Evolutionary conservation across 2,888 invertebrate species (phyloP), one percentile per base, ranked within the genome.

Genomic region (Drosophila stalkeri): DNA sequence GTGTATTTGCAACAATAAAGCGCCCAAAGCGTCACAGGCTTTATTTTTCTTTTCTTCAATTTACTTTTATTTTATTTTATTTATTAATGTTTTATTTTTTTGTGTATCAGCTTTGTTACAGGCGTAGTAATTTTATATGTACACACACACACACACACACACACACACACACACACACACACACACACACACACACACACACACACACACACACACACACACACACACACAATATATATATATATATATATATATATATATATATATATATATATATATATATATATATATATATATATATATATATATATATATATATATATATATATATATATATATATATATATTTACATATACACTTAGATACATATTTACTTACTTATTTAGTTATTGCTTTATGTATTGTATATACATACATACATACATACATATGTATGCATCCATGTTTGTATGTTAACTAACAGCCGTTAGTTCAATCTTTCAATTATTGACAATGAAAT

Each of bases 401-500:
- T 23, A 3, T 23, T 35, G 11, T 11, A 35, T 3, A 11, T 35
- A 11, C 11, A 12, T 35, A 35, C 1, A 4, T 35, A 35, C 12
- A 4, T 12, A 35, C 11, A 35, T 35, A 2, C 11, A 3, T 35
- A n/a, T 9, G 6, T 44, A 6, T 27, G 23, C 3, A 2, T 47
- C 16, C 9, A 8, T 27, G 16, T 16, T 9, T 47, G 9, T 16
- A 35, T 35, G 20, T 16, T 31, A 49, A 49, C n/a, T 31, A n/a
- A 49, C 31, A 31, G n/a, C 49, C 31, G 49, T 49, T 31, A 49
- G 23, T 31, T 31, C 31, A 31, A 31, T 31, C 49, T 31, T 49
- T 49, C 49, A 31, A 49, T 49, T 49, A 49, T 49, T 49, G n/a
- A 23, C 46, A 46, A 8, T 46, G 46, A 46, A 14, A 46, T 46